Percentiles rank a stretch among this genome's conserved stretches.
phyloP scores from a whole-genome alignment of 2,113 vertebrate genomes.

The Hippocampus mohnikei region DNA sequence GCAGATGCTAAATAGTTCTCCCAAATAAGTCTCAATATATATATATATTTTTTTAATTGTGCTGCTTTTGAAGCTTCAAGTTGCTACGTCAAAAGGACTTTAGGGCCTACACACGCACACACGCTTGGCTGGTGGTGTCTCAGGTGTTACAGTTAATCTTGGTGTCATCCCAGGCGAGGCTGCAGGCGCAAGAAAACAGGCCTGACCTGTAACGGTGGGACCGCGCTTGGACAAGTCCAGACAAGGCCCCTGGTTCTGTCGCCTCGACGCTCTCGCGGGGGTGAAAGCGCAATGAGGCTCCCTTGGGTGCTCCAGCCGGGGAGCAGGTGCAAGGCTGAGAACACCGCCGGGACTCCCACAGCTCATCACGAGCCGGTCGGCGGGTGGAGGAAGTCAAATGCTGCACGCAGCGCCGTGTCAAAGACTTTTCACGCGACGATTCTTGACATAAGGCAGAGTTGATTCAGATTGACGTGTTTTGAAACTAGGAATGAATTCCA shows the following conservation, averaged over 20 bases:
- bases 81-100: not conserved
- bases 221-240: slow-evolving; percentile 54
- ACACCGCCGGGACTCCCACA: slow-evolving; percentile 36
- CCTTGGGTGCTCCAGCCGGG: slow-evolving; percentile 33
- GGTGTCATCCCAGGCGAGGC: slow-evolving; percentile 26
- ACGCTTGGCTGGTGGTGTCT: slow-evolving; percentile 13
- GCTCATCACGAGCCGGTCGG: slow-evolving; percentile 29
- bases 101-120: not conserved
- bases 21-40: no score
- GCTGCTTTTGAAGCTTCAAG: not conserved
- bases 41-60: no score
- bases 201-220: slow-evolving; percentile 51
- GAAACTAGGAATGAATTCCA: no score
- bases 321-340: slow-evolving; percentile 52
- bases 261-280: slow-evolving; percentile 37
- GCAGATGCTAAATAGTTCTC: no score
- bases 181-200: slow-evolving; percentile 61
- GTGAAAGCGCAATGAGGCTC: slow-evolving; percentile 18
- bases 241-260: slow-evolving; percentile 36
- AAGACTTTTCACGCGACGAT: no score
- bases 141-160: slow-evolving; percentile 60
- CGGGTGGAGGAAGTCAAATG: not conserved
- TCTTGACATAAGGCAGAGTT: no score
- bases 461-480: no score
- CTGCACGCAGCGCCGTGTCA: not conserved